Evolutionary conservation across 2,888 invertebrate species (phyloP), one percentile per base, ranked within the genome.

Genomic region (Pedicia rivosa): DNA sequence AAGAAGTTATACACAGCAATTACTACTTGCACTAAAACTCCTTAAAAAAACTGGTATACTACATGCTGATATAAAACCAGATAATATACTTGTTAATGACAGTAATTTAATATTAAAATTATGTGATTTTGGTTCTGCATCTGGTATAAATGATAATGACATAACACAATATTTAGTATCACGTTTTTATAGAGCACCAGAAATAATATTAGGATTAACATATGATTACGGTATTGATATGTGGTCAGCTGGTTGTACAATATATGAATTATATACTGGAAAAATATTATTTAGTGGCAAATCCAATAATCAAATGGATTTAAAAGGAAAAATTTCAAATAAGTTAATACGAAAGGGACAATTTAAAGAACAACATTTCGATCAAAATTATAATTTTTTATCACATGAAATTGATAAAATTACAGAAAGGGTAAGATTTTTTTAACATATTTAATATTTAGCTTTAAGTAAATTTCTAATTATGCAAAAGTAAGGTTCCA

Each of bases 31-130:
- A 0, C 66, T 99, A 39, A 92, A 94, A 55, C 67, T 97, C 38
- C 66, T 99, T 40, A 95, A 94, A 61, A 88, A 91, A 56, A 86
- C 90, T 42, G 88, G 87, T 44, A 92, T 98, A 43, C 63, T 99
- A 37, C 98, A 99, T 65, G 97, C 95, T 37, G 98, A 99, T 59
- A 94, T 99, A 52, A 99, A 99, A 59, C 98, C 98, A 0, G 98
- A 99, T 60, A 99, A 99, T 61, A 97, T 99, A 57, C 70, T 99
- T 54, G 97, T 98, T 35, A 95, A 92, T 60, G 97, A 98, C 53
- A 88, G 81, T 55, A 98, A 98, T 63, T 63, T 94, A 48, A 78
- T 91, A 46, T 62, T 99, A 48, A 99, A 99, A 62, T 66, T 99
- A 17, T 98, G 98, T 63, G 98, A 99, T 68, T 99, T 98, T 64